Evolutionary conservation across 2,888 invertebrate genomes (phyloP), one percentile per base, ranked within the genome.

Genomic region (Dasysyrphus albostriatus): DNA sequence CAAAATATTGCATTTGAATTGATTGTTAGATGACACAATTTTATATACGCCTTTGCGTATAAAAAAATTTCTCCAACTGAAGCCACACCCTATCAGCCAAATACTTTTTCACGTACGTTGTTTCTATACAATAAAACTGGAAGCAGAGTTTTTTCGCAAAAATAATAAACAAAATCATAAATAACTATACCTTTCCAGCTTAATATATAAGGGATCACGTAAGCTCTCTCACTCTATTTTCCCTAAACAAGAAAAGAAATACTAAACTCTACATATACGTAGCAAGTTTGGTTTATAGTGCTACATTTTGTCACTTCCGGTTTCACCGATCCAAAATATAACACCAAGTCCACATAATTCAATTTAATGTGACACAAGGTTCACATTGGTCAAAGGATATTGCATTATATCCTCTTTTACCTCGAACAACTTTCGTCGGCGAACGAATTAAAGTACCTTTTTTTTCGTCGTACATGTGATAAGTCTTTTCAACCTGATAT

Each of bases 341-440:
- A 51, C 34, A 54, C 67, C 34, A 39, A 80, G 69, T 61, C 42
- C 67, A 75, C 75, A 84, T 84, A 80, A 84, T 67, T 84, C 76
- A 80, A 76, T 84, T 80, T 84, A 76, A 80, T 84, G 72, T 72
- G 80, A 77, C 80, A 80, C 72, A 72, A 37, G 72, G 76, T 72
- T 76, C 67, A 59, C 54, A 16, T 76, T 80, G 80, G 76, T 76
- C 73, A 77, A 51, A 67, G 76, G 76, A 80, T 73, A 69, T 72
- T 76, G 59, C 44, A 42, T 76, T 67, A 73, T 67, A 80, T 67
- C 65, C 47, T 37, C 37, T 67, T 32, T 29, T 61, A 51, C 67
- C 67, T 67, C 37, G 19, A 37, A 8, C 6, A 67, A 67, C 37
- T 67, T 65, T 61, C 19, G 16, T 24, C 61, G 24, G 14, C n/a